Evolutionary conservation across 2,797 vertebrate species (phyloP), one percentile per base, ranked within the genome.

Genomic region (Rhodeus uyekii): DNA sequence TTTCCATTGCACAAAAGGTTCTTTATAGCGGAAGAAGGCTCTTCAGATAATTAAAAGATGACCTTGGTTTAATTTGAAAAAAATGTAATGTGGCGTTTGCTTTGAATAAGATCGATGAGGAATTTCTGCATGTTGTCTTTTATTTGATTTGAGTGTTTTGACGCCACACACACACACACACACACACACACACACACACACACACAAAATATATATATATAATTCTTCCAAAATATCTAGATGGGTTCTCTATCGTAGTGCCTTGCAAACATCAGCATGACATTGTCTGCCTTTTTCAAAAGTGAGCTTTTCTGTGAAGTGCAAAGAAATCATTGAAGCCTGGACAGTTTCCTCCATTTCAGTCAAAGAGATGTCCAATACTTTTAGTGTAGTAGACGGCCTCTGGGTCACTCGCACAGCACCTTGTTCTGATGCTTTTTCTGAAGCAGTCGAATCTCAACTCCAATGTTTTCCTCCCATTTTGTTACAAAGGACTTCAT

Each of bases 361-460:
- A 80, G 32, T n/a, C 55, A 72, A 79, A 44, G 65, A 80, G 53
- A 46, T 80, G 63, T 68, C 36, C 36, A 75, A 39, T 38, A 18
- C 12, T 60, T n/a, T 44, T 46, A 27, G 78, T 48, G 29, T 48
- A 34, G 65, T 46, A 27, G 29, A 22, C n/a, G 18, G 68, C 55
- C 55, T 61, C 8, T 80, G 39, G 67, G 78, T 80, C 68, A 48
- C 67, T 80, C 29, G 39, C 53, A 38, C 67, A 61, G 8, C 55
- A 61, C 32, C 42, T 61, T 48, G 78, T 63, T 29, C 55, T 80
- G 39, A 48, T 72, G 29, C 29, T 80, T 44, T 72, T 72, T 72
- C 48, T 48, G 53, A 55, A 72, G 29, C 29, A 80, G 39, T 48
- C 53, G 39, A 72, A 46, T 36, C 24, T 79, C n/a, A 53, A 27